Evolutionary conservation across 2,888 invertebrate genomes (phyloP).

Genomic region (Dynastes hyllus): DNA sequence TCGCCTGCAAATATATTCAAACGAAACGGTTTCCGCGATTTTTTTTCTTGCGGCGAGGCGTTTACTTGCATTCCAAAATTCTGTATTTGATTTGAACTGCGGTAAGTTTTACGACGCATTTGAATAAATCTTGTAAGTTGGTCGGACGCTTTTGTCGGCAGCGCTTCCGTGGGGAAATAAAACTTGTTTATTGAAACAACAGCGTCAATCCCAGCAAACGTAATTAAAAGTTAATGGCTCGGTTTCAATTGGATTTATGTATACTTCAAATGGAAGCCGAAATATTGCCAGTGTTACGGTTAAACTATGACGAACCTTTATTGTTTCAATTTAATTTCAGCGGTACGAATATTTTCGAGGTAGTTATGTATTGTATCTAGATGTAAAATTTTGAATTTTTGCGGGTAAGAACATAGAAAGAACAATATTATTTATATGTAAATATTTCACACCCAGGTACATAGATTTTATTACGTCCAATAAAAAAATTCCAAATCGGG

Average conservation of each 20-base stretch:
- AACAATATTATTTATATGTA: too few relatives aligned
- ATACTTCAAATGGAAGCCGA: too few relatives aligned
- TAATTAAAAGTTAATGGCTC: constrained; percentile 24
- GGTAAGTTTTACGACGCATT: constrained; percentile 8
- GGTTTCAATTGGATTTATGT: neutral
- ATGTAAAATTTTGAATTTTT: too few relatives aligned
- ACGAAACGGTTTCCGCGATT: neutral
- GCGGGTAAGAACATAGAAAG: too few relatives aligned
- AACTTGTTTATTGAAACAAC: constrained; percentile 39
- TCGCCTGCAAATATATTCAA: neutral
- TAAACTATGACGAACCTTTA: too few relatives aligned
- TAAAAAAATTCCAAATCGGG: too few relatives aligned
- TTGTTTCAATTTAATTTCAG: too few relatives aligned
- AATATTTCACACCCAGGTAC: too few relatives aligned
- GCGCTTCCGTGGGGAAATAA: constrained; percentile 37
- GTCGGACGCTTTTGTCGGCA: neutral
- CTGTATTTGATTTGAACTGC: constrained; percentile 15
- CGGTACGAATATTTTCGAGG: too few relatives aligned
- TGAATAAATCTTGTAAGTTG: constrained; percentile 23
- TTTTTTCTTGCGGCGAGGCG: neutral
- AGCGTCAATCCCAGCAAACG: constrained; percentile 12
- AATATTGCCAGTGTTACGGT: too few relatives aligned
- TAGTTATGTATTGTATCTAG: too few relatives aligned
- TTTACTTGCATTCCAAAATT: constrained; percentile 6
- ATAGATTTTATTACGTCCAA: too few relatives aligned